These are phyloP conservation scores for Drosophila baimaii DNA, from an alignment of 1,140 invertebrate species.

Conservation along the genomic window DNA sequence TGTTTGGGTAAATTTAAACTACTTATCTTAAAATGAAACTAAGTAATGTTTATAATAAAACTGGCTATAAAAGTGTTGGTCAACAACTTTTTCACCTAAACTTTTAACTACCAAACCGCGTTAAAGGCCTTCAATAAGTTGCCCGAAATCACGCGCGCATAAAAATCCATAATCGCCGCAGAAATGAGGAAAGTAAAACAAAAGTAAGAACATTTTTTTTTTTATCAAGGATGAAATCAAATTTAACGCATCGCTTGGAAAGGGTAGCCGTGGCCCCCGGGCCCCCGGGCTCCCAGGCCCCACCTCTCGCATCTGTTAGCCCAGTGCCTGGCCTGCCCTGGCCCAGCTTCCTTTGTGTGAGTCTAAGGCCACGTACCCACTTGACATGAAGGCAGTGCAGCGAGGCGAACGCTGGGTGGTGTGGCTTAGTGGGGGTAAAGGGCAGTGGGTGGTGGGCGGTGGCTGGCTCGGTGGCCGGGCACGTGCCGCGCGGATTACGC, in stretches of 20 bases:
- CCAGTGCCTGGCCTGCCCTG: slow-evolving; percentile 2
- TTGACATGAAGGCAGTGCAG: slow-evolving; percentile 58
- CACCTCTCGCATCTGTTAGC: background rate
- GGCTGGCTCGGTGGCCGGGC: slow-evolving; percentile 24
- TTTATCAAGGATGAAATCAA: slow-evolving; percentile 78
- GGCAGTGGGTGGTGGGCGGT: background rate
- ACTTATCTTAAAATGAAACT: too few relatives aligned
- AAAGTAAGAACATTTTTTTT: slow-evolving; percentile 51
- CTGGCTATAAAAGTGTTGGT: background rate
- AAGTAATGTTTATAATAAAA: too few relatives aligned
- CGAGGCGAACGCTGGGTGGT: slow-evolving; percentile 19
- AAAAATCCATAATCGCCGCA: slow-evolving; percentile 44
- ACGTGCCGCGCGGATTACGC: slow-evolving; percentile 70
- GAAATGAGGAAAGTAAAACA: slow-evolving; percentile 23
- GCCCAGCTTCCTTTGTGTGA: slow-evolving; percentile 25
- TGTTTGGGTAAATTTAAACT: too few relatives aligned
- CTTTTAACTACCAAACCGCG: background rate
- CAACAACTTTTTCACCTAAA: too few relatives aligned
- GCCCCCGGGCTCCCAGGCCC: too few relatives aligned
- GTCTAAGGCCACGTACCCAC: slow-evolving; percentile 60
- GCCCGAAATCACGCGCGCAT: slow-evolving; percentile 44
- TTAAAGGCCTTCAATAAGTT: slow-evolving; percentile 46
- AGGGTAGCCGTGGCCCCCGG: slow-evolving; percentile 15
- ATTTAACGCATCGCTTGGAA: slow-evolving; percentile 77
- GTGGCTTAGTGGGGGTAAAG: slow-evolving; percentile 1